Evolutionary conservation across 2,797 vertebrate genomes (phyloP), one percentile per base, ranked within the genome.

Genomic region (Hirundo rustica): DNA sequence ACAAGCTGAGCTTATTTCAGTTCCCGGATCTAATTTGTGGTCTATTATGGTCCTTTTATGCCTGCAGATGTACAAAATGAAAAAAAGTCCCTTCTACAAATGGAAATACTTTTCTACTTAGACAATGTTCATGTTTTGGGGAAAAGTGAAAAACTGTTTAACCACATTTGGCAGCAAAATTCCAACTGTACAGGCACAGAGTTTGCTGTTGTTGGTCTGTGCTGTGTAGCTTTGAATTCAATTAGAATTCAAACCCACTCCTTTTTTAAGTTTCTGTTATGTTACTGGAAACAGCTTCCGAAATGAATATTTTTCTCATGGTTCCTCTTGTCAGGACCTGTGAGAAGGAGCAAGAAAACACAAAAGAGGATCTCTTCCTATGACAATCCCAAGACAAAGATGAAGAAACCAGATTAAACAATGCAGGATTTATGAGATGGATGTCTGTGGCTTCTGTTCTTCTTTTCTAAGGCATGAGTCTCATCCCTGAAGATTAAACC

Each of bases 41-140:
- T 95, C 95, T 96, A 92, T 61, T 89, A 89, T 77, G 84, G 94
- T 96, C 92, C 96, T 97, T 96, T 96, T 87, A 91, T 96, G 95
- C 95, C 96, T 97, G 92, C 84, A 95, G 95, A 97, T 96, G 96
- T 94, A 97, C 90, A 80, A 95, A 96, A 97, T 71, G 87, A 96
- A 96, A 97, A 95, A 97, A 97, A 96, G 87, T 88, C 82, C 62
- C 81, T 96, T 93, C 94, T 88, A 95, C 80, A 96, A 97, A 97
- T 97, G 97, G 95, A 97, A 97, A 96, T 97, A 94, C 91, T 96
- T 97, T 97, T 96, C 95, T 97, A 89, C 97, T 97, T 97, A 96
- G 95, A 96, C 89, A 96, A 97, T 92, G 80, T 96, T 93, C 91
- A 91, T 97, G 93, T 96, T 88, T 97, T 97, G 96, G 94, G 96